Evolutionary conservation across 1,140 invertebrate genomes (phyloP).

Genomic region (Apis dorsata): DNA sequence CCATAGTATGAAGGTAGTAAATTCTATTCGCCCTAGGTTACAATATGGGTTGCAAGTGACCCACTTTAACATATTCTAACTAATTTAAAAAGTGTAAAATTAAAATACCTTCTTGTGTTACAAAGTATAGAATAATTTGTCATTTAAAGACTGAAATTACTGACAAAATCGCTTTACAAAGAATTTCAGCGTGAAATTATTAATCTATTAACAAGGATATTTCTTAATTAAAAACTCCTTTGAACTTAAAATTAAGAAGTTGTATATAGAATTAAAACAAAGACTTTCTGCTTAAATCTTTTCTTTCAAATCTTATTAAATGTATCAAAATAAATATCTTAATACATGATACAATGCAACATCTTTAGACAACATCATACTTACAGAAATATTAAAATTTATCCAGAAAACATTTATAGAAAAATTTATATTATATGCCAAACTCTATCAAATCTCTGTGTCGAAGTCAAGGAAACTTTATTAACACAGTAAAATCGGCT

Average conservation of each 20-base stretch:
- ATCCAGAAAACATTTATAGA: no score
- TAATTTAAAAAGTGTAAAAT: not conserved
- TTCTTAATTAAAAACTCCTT: not conserved
- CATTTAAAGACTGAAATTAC: not conserved
- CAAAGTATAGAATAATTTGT: not conserved
- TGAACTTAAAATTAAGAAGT: no score
- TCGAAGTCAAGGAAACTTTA: not conserved
- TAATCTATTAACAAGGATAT: not conserved
- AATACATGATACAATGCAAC: no score
- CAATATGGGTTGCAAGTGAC: not conserved
- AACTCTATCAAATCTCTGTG: not conserved
- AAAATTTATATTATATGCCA: not conserved
- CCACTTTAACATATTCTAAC: not conserved
- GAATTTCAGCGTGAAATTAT: not conserved
- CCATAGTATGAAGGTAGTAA: not conserved
- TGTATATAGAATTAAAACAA: no score
- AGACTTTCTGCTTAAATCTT: no score
- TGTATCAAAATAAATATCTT: no score
- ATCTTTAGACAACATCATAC: no score
- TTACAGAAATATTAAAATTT: no score
- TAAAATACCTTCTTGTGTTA: not conserved
- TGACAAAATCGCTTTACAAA: not conserved
- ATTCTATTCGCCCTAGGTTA: not conserved
- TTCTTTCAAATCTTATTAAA: no score
- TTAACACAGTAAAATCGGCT: slow-evolving; percentile 10